A percentile compares a stretch with the other conserved stretches of the same genome.
Evolutionary conservation across 2,797 vertebrate genomes (phyloP).

Genomic region (Periparus ater): DNA sequence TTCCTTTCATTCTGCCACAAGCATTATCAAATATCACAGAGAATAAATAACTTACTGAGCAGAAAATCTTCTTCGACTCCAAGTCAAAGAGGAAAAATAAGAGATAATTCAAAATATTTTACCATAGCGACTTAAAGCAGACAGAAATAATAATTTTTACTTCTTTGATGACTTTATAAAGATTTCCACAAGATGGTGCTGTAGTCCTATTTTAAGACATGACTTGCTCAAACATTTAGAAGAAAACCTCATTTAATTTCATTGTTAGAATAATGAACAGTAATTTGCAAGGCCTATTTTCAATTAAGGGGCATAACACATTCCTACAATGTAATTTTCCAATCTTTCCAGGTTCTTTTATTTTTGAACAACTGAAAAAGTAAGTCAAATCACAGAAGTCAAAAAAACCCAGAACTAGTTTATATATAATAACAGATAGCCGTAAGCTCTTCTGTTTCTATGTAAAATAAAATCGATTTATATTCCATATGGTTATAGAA

Average conservation of each 20-base stretch:
- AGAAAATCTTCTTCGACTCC: neutral
- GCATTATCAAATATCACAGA: neutral
- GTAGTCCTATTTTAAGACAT: neutral
- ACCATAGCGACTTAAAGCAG: neutral
- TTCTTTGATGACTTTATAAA: neutral
- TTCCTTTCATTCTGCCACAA: neutral
- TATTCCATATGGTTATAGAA: neutral
- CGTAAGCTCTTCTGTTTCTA: neutral
- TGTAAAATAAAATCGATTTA: neutral
- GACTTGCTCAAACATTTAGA: neutral
- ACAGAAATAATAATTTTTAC: neutral
- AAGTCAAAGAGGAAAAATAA: neutral
- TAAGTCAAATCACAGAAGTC: neutral
- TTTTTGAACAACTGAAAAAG: neutral
- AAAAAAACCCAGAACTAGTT: neutral
- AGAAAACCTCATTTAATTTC: neutral
- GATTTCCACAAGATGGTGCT: constrained; percentile 73
- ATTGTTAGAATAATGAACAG: neutral
- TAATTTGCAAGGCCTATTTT: neutral
- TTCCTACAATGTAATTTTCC: neutral
- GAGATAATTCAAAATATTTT: neutral
- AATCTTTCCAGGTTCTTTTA: neutral
- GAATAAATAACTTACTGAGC: neutral
- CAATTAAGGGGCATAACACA: neutral
- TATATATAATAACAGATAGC: neutral